Evolutionary conservation across 2,113 vertebrate genomes (phyloP).

Genomic region (Sander lucioperca): DNA sequence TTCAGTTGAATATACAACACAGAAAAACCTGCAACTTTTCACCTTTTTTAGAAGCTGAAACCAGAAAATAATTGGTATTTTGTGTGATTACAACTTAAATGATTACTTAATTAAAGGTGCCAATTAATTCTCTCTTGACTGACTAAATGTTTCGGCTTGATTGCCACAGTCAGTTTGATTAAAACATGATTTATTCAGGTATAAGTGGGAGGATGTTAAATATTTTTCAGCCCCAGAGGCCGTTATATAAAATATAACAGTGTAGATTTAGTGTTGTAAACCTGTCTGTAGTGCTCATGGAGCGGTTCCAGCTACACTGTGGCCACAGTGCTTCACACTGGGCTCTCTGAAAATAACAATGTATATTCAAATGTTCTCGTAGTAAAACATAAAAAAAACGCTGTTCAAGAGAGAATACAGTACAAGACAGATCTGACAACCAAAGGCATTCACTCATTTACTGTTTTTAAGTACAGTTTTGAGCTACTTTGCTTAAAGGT

Average conservation of each 20-base stretch:
- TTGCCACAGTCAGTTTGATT: neutral
- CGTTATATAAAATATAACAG: too few species aligned
- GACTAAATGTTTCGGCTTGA: too few species aligned
- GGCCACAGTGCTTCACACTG: neutral
- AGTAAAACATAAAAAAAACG: accelerated
- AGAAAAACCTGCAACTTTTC: neutral
- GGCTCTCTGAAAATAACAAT: neutral
- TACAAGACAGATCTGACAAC: neutral
- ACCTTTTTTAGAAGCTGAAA: neutral
- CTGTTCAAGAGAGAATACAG: neutral
- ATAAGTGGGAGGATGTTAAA: neutral
- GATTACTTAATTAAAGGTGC: too few species aligned
- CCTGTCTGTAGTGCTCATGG: constrained; percentile 17
- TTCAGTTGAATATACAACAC: too few species aligned
- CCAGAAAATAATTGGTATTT: neutral
- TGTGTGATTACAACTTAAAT: neutral
- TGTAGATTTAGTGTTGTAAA: constrained; percentile 47
- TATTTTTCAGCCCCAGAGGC: neutral
- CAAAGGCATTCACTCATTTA: neutral
- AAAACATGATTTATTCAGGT: neutral
- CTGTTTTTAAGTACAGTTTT: too few species aligned
- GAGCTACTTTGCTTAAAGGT: too few species aligned
- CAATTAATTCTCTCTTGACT: too few species aligned
- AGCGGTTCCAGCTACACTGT: constrained; percentile 2
- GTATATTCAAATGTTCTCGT: neutral